phyloP scores from a whole-genome alignment of 2,113 vertebrate species.

The Leptosomus discolor region DNA sequence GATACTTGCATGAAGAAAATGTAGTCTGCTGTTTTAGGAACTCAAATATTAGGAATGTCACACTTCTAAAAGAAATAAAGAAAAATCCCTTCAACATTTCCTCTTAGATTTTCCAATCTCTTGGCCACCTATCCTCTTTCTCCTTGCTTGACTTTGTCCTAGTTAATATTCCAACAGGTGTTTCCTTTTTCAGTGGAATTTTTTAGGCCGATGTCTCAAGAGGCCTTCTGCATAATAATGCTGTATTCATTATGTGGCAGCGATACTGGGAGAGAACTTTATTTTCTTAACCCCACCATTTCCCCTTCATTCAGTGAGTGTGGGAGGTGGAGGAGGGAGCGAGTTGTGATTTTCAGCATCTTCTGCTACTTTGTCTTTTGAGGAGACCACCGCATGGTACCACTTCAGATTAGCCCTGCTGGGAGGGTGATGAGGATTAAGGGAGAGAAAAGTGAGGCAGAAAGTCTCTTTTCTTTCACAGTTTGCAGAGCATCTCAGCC shows the following conservation, averaged over 20 bases:
- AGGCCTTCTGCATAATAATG: conserved; percentile 55
- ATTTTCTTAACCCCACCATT: conserved; percentile 67
- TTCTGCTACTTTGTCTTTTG: not conserved
- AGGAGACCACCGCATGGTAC: not conserved
- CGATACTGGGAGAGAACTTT: conserved; percentile 32
- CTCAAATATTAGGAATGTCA: not conserved
- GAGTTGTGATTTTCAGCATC: not conserved
- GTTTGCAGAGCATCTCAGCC: not conserved
- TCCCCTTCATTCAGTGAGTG: not conserved
- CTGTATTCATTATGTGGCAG: conserved; percentile 35
- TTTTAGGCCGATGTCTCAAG: conserved; percentile 49
- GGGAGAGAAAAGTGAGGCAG: not conserved
- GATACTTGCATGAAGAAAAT: not conserved
- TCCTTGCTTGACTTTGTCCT: conserved; percentile 67
- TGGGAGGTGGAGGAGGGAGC: not conserved
- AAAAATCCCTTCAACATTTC: conserved; percentile 1
- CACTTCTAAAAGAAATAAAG: not conserved
- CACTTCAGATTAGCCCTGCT: not conserved
- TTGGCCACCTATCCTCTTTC: conserved; percentile 51
- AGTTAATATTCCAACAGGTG: conserved; percentile 70
- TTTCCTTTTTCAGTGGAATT: conserved; percentile 67
- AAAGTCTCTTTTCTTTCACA: not conserved
- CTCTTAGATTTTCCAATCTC: not conserved
- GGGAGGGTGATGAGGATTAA: not conserved
- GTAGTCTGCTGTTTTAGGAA: not conserved